These are phyloP conservation scores for Budorcas taxicolor DNA, from an alignment of 2,113 vertebrate genomes.

Conservation along the genomic window DNA sequence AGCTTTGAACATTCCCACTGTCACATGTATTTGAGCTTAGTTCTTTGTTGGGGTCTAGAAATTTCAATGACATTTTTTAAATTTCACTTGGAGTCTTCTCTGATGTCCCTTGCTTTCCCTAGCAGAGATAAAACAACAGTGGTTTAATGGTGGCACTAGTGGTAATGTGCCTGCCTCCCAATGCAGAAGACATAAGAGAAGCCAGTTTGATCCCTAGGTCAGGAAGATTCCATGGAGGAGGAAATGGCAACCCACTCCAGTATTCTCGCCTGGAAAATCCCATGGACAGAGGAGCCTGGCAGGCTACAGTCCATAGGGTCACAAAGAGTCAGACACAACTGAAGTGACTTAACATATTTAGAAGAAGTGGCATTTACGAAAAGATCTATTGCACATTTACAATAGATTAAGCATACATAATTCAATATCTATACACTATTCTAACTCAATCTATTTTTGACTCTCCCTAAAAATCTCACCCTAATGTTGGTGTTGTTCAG, in stretches of 20 bases:
- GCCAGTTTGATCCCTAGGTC: not conserved
- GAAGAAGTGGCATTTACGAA: not conserved
- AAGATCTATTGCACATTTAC: not conserved
- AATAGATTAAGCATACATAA: not conserved
- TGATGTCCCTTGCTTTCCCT: not conserved
- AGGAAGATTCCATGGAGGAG: not conserved
- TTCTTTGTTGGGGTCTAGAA: not conserved
- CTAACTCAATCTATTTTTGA: not conserved
- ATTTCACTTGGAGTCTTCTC: not conserved
- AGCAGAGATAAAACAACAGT: not conserved
- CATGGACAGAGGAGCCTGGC: not conserved
- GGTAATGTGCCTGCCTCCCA: not conserved
- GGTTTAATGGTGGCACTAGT: not conserved
- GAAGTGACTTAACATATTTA: not conserved
- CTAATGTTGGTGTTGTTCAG: not conserved
- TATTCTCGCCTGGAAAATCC: not conserved
- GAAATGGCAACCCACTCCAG: not conserved
- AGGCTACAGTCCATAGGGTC: not conserved
- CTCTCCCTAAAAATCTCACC: not conserved
- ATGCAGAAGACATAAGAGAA: not conserved
- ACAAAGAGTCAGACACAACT: not conserved
- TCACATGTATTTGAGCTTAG: not conserved
- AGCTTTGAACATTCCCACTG: not conserved
- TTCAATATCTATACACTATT: not conserved
- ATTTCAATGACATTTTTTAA: not conserved